A percentile compares a stretch with the other conserved stretches of the same genome.
Conservation (phyloP, 2,888 invertebrate species). For the Netelia melanura region DNA sequence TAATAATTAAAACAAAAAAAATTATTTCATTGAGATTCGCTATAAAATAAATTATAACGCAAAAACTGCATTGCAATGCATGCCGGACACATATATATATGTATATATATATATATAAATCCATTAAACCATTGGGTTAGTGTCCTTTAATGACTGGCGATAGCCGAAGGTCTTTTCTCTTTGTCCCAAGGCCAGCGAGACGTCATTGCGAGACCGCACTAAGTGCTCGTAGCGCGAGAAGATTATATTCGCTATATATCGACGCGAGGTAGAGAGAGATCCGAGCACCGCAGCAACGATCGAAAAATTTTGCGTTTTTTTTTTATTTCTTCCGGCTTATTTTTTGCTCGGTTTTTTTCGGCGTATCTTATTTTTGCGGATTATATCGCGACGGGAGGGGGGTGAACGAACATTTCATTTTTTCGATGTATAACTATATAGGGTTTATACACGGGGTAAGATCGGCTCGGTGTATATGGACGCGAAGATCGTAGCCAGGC, state of each 20-base stretch:
- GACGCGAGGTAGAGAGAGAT: slow-evolving; percentile 16
- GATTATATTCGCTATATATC: slow-evolving; percentile 59
- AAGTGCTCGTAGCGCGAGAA: slow-evolving; percentile 48
- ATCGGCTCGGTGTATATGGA: slow-evolving; percentile 50
- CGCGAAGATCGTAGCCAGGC: slow-evolving; percentile 38
- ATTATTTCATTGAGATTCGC: too few species aligned
- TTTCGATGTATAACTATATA: slow-evolving; percentile 59
- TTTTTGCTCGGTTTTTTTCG: slow-evolving; percentile 18
- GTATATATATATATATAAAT: slow-evolving; percentile 23
- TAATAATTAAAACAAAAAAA: too few species aligned
- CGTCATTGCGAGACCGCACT: slow-evolving; percentile 41
- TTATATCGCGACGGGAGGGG: neutral
- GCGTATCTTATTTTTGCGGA: slow-evolving; percentile 7
- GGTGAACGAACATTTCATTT: slow-evolving; percentile 26
- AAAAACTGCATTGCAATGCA: too few species aligned
- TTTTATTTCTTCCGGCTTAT: slow-evolving; percentile 3
- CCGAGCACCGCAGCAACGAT: slow-evolving; percentile 38
- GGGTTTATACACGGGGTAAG: slow-evolving; percentile 51
- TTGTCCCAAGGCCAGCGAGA: slow-evolving; percentile 54
- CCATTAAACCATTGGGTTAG: slow-evolving; percentile 54
- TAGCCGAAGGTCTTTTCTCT: slow-evolving; percentile 47
- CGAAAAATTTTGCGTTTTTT: slow-evolving; percentile 40
- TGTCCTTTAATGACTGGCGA: slow-evolving; percentile 54
- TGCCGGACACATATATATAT: too few species aligned
- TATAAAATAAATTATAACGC: too few species aligned